Base-by-base conservation (phyloP, 1,140 invertebrate genomes). In the Phymastichus coffea region DNA sequence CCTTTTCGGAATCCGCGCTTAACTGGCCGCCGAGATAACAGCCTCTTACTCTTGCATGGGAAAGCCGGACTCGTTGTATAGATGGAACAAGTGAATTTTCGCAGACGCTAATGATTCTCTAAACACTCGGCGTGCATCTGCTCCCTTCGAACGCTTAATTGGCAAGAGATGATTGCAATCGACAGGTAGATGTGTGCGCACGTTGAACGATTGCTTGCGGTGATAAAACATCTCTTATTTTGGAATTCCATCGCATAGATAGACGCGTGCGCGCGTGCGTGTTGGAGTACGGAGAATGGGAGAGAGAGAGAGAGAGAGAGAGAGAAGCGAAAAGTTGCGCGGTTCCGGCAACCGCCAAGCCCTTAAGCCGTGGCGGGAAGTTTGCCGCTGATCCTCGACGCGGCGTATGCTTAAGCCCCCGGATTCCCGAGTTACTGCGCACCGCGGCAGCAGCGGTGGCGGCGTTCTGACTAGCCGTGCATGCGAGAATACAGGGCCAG, bases 381-480 rank as follows among this genome's bases (percentile, higher is more conserved):
- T 78, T 79, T 78, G 69, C 75, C 77, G 72, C 76, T 80, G 77
- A 80, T 80, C 78, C 78, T 75, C 72, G 64, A 62, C 64, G 71
- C 74, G 64, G 63, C 63, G 68, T 63, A 65, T 60, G 72, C 73
- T 80, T 80, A 80, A 80, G 78, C 78, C 74, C 76, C 22, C 65
- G 78, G 78, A 80, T 80, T 79, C 72, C 67, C 70, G 76, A 78
- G 76, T 79, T 78, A 78, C 77, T 77, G 73, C 75, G 74, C 70
- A 73, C 20, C 47, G 35, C 26, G 48, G 38, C 38, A n/a, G 28
- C 20, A 35, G n/a, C n/a, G 19, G 30, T 20, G 15, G 28, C 30
- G 3, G 35, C 49, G 49, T n/a, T n/a, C n/a, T n/a, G n/a, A n/a
- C n/a, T n/a, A n/a, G n/a, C n/a, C n/a, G n/a, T n/a, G n/a, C n/a